These are phyloP conservation scores for Tapera naevia DNA, from an alignment of 2,797 vertebrate genomes.

Conservation along the genomic window DNA sequence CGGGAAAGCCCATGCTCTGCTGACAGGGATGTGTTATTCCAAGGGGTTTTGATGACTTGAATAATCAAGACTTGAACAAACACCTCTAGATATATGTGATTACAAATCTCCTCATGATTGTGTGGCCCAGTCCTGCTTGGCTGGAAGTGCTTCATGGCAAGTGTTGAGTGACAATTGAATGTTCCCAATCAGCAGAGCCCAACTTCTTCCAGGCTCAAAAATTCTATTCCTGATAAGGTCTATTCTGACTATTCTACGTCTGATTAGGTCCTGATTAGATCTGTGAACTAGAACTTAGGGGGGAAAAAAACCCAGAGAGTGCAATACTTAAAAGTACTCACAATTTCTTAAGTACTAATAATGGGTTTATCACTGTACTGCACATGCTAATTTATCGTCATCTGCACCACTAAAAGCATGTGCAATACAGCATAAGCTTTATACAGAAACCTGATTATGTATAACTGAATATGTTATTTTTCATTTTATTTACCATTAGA, in stretches of 20 bases:
- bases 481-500: slow-evolving; percentile 7
- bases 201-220: neutral
- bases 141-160: neutral
- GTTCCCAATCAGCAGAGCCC: neutral
- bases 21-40: neutral
- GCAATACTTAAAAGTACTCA: neutral
- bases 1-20: neutral
- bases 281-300: neutral
- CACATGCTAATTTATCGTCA: neutral
- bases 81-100: neutral
- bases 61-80: neutral
- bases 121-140: neutral
- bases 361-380: neutral
- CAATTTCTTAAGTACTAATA: neutral
- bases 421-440: neutral
- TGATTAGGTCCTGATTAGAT: neutral
- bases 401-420: neutral
- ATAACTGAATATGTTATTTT: neutral
- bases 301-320: neutral
- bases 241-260: neutral
- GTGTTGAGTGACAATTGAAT: neutral
- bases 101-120: neutral
- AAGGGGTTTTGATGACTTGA: neutral
- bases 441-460: neutral
- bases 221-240: neutral